Evolutionary conservation across 2,888 invertebrate species (phyloP).

Genomic region (Spialia ferax): DNA sequence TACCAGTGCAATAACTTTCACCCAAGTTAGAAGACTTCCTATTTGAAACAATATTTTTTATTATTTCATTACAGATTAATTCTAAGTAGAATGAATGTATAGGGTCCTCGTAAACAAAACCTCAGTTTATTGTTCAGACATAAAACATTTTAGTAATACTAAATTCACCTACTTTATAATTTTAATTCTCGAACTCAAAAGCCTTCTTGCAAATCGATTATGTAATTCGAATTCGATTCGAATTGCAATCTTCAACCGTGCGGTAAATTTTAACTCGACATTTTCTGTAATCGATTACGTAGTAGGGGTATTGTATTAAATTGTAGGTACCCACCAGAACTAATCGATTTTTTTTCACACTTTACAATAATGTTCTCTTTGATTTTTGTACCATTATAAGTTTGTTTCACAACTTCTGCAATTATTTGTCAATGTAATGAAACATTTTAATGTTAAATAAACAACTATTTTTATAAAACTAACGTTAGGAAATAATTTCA

Average conservation of each 20-base stretch:
- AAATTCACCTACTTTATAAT: not conserved
- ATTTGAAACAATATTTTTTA: not conserved
- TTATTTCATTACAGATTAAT: not conserved
- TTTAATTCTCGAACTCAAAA: too few species aligned
- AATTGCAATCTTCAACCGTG: slow-evolving; percentile 20
- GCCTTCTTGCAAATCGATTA: slow-evolving; percentile 8
- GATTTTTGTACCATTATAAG: not conserved
- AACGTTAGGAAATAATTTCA: not conserved
- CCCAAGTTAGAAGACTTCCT: too few species aligned
- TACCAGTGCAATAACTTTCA: too few species aligned
- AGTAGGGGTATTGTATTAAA: not conserved
- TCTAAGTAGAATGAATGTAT: too few species aligned
- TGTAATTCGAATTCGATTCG: slow-evolving; percentile 10
- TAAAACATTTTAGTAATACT: not conserved
- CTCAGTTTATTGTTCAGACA: too few species aligned
- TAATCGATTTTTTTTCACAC: slow-evolving; percentile 9
- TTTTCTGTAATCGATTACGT: slow-evolving; percentile 11
- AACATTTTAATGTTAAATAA: not conserved
- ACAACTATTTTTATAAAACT: not conserved
- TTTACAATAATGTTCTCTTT: not conserved
- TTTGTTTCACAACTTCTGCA: not conserved
- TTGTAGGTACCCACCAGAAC: slow-evolving; percentile 11
- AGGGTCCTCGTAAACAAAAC: too few species aligned
- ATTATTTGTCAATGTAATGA: not conserved
- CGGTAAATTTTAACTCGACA: slow-evolving; percentile 12